A percentile compares a stretch with the other conserved stretches of the same genome.
Evolutionary conservation across 2,113 vertebrate species (phyloP).

Genomic region (Caretta caretta): DNA sequence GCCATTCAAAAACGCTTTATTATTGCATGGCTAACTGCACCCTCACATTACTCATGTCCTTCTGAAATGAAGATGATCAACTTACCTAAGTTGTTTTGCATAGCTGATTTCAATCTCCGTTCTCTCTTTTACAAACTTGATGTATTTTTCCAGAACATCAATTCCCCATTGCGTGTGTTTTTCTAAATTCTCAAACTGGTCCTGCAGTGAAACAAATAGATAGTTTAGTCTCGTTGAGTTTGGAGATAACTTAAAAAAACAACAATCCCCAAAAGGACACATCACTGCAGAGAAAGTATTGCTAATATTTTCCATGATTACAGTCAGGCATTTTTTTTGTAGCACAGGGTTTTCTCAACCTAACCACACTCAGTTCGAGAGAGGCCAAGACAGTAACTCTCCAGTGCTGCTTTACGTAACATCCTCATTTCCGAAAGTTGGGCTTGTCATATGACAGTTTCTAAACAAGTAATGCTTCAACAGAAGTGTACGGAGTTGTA

Average conservation of each 20-base stretch:
- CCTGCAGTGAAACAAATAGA: constrained; percentile 79
- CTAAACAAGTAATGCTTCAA: background rate
- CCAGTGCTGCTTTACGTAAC: constrained; percentile 10
- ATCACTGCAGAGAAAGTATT: background rate
- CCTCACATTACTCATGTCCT: background rate
- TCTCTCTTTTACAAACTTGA: constrained; percentile 97
- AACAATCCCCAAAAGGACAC: background rate
- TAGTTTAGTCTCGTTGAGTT: constrained; percentile 31
- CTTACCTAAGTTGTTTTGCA: constrained; percentile 99
- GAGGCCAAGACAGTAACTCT: background rate
- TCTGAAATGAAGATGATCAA: background rate
- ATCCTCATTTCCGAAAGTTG: background rate
- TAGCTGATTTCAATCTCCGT: constrained; percentile 96
- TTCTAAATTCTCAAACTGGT: constrained; percentile 98
- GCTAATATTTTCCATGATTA: constrained; percentile 57
- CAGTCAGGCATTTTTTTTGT: background rate
- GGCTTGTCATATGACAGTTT: background rate
- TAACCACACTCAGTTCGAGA: background rate
- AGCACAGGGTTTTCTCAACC: constrained; percentile 11
- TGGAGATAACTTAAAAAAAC: background rate
- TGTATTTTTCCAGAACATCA: constrained; percentile 94
- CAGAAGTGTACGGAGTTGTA: background rate
- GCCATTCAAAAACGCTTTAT: background rate
- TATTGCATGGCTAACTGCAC: background rate
- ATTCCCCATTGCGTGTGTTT: constrained; percentile 97